Percentiles rank a stretch among this genome's conserved stretches.
These are phyloP conservation scores for Nautilus pompilius DNA, from an alignment of 1,140 invertebrate genomes.

Conservation along the genomic window DNA sequence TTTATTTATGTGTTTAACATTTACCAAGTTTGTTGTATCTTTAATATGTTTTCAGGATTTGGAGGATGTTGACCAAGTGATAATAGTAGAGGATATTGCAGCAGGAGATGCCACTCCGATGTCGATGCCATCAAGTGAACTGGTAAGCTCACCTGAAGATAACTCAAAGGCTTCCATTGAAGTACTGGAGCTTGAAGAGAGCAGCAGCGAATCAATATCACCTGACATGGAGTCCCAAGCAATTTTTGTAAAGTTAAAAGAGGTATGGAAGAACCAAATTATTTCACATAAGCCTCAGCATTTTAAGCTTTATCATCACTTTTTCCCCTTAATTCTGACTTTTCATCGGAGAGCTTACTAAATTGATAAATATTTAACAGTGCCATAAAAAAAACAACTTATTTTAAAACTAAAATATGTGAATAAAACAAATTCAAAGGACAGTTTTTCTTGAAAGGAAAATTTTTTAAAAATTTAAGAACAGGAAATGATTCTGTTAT, in stretches of 20 bases:
- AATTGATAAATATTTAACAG: too few relatives aligned
- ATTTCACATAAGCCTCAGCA: too few relatives aligned
- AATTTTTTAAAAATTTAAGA: too few relatives aligned
- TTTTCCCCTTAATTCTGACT: too few relatives aligned
- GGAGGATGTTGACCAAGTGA: constrained; percentile 16
- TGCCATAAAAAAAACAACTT: too few relatives aligned
- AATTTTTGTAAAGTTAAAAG: constrained; percentile 63
- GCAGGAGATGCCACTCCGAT: constrained; percentile 31
- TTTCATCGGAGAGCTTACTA: too few relatives aligned
- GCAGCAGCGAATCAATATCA: constrained; percentile 30
- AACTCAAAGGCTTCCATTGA: constrained; percentile 21
- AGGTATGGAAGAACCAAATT: constrained; percentile 60
- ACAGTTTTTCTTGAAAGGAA: too few relatives aligned
- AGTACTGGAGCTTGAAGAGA: constrained; percentile 31
- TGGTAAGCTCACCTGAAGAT: constrained; percentile 31
- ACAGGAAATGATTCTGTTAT: too few relatives aligned
- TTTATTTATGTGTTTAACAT: not conserved
- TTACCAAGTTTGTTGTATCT: too few relatives aligned
- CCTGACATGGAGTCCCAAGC: constrained; percentile 42
- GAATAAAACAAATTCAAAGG: too few relatives aligned
- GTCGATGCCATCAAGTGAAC: constrained; percentile 19
- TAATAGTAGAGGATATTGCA: constrained; percentile 19
- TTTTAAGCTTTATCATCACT: too few relatives aligned
- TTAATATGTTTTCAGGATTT: constrained; percentile 11
- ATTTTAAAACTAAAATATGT: too few relatives aligned